phyloP scores from a whole-genome alignment of 2,888 invertebrate species.

The Nesidiocoris tenuis region DNA sequence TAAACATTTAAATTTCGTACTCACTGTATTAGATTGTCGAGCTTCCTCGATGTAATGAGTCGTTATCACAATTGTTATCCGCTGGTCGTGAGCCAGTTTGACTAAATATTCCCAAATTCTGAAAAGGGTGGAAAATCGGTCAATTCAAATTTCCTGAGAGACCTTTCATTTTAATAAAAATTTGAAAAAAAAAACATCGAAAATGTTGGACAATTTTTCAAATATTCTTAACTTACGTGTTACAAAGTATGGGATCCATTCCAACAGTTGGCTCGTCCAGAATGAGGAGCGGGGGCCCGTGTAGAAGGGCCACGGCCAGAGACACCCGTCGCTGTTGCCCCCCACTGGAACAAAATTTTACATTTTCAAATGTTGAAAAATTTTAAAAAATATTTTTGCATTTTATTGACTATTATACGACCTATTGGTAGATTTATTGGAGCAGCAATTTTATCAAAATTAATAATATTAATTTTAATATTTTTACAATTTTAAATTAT shows the following conservation, averaged over 20 bases:
- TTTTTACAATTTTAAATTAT: too few relatives aligned
- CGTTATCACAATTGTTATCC: conserved; percentile 58
- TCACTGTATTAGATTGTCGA: conserved; percentile 51
- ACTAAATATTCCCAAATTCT: conserved; percentile 60
- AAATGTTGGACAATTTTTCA: too few relatives aligned
- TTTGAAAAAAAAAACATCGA: neutral
- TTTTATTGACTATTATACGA: too few relatives aligned
- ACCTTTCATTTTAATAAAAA: neutral
- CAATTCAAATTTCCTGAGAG: too few relatives aligned
- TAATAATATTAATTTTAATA: too few relatives aligned
- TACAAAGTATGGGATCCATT: conserved; percentile 75
- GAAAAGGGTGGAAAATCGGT: conserved; percentile 32
- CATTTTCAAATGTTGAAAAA: too few relatives aligned
- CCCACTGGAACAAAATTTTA: conserved; percentile 60
- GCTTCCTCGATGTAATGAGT: conserved; percentile 62
- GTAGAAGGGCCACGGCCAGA: conserved; percentile 82
- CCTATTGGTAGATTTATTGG: too few relatives aligned
- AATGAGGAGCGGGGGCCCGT: conserved; percentile 83
- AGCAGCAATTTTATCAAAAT: too few relatives aligned
- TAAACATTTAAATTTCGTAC: too few relatives aligned
- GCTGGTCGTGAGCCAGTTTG: conserved; percentile 54
- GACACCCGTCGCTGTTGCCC: conserved; percentile 89
- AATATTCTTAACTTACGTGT: conserved; percentile 48
- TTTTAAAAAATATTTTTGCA: too few relatives aligned
- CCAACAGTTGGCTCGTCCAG: conserved; percentile 95